phyloP scores from a whole-genome alignment of 2,113 vertebrate species.

The Platichthys stellatus region DNA sequence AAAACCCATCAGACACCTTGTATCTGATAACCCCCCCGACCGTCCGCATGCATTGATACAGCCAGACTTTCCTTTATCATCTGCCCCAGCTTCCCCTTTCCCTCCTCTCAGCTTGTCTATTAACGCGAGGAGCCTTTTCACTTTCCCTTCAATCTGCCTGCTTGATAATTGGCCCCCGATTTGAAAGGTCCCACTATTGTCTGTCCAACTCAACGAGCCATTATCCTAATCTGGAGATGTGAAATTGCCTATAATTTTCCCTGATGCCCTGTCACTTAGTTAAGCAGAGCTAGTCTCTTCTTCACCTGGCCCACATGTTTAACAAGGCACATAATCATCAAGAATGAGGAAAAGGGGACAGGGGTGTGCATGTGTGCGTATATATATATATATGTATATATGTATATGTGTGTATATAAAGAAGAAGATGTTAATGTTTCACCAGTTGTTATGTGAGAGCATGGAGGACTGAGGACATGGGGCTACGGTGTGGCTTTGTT shows the following conservation, averaged over 20 bases:
- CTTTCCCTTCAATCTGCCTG: conserved; percentile 73
- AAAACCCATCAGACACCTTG: conserved; percentile 74
- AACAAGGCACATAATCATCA: conserved; percentile 77
- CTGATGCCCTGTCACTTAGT: conserved; percentile 78
- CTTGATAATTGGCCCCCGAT: conserved; percentile 79
- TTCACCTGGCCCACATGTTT: conserved; percentile 68
- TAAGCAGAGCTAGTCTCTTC: conserved; percentile 66
- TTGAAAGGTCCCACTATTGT: conserved; percentile 81
- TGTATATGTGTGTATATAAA: conserved; percentile 54
- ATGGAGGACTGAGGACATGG: conserved; percentile 49
- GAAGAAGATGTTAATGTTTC: conserved; percentile 65
- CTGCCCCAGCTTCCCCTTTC: conserved; percentile 36
- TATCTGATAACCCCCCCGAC: conserved; percentile 58
- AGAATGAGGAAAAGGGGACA: conserved; percentile 63
- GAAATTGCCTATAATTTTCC: conserved; percentile 87
- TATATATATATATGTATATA: conserved; percentile 15
- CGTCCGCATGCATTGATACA: conserved; percentile 60
- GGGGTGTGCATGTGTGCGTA: conserved; percentile 26
- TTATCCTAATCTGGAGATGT: conserved; percentile 87
- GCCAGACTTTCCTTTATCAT: conserved; percentile 60
- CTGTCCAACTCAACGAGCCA: conserved; percentile 81
- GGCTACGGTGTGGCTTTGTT: conserved; percentile 49
- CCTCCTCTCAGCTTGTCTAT: conserved; percentile 57
- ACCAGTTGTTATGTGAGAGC: conserved; percentile 53
- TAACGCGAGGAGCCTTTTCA: conserved; percentile 67